Evolutionary conservation across 1,140 invertebrate species (phyloP).

Genomic region (Heliconius himera): DNA sequence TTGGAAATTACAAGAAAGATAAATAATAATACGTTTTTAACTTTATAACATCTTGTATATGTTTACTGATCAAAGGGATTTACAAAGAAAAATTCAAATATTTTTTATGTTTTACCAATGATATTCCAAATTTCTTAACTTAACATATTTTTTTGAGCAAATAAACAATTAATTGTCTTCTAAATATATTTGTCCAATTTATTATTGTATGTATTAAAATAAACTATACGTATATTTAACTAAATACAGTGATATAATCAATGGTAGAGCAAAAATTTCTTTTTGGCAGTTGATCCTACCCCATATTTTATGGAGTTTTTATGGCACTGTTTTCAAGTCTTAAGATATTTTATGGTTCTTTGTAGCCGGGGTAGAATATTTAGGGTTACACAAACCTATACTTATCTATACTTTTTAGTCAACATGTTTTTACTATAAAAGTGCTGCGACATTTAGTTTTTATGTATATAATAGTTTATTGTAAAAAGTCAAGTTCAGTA

Average conservation of each 20-base stretch:
- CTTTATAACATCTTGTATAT: too few relatives aligned
- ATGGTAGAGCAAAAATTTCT: not conserved
- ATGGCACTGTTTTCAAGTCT: not conserved
- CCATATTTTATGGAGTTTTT: not conserved
- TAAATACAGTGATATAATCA: not conserved
- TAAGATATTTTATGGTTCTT: constrained; percentile 1
- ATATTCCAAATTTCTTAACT: too few relatives aligned
- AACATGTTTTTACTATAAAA: not conserved
- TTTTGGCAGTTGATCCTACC: not conserved
- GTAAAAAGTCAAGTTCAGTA: not conserved
- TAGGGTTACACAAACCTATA: not conserved
- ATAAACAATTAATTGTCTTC: not conserved
- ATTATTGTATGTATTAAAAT: too few relatives aligned
- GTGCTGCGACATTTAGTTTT: not conserved
- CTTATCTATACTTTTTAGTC: not conserved
- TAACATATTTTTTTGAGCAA: not conserved
- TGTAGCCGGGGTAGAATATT: not conserved
- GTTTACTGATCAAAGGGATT: too few relatives aligned
- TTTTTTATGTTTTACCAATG: not conserved
- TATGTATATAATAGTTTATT: not conserved
- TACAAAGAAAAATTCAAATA: not conserved
- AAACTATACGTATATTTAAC: not conserved
- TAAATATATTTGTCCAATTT: not conserved
- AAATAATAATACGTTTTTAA: not conserved
- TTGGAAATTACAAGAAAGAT: not conserved